Conservation (phyloP, 2,888 invertebrate genomes). For the Acleris literana region DNA sequence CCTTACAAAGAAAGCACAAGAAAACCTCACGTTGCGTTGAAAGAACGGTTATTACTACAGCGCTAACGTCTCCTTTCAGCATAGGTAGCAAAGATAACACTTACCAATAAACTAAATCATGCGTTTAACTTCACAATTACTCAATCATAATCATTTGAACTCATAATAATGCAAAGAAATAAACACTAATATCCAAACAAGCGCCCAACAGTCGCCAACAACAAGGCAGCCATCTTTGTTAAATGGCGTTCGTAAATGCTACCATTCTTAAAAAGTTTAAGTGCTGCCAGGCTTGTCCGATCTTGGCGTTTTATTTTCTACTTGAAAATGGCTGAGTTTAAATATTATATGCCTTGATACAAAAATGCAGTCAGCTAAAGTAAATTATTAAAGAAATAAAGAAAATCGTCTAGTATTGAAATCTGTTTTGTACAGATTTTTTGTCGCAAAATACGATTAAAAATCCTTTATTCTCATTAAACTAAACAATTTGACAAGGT, state of each 20-base stretch:
- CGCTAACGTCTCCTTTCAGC: conserved; percentile 30
- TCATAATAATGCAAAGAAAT: conserved; percentile 70
- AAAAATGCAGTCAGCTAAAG: too few species aligned
- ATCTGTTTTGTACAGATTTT: too few species aligned
- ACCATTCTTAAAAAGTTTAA: conserved; percentile 39
- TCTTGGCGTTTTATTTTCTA: conserved; percentile 12
- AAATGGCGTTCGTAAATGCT: conserved; percentile 60
- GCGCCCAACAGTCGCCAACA: conserved; percentile 80
- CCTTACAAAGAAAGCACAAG: conserved; percentile 41
- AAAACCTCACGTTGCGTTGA: conserved; percentile 71
- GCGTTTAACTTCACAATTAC: conserved; percentile 51
- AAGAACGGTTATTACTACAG: conserved; percentile 49
- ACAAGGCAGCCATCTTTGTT: conserved; percentile 79
- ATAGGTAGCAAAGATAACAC: conserved; percentile 43
- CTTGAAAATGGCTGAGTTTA: background rate
- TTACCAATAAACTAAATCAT: conserved; percentile 61
- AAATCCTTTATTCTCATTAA: too few species aligned
- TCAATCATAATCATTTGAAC: conserved; percentile 55
- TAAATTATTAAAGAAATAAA: too few species aligned
- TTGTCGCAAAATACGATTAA: too few species aligned
- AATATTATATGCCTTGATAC: too few species aligned
- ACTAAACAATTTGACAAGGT: too few species aligned
- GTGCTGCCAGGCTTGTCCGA: conserved; percentile 37
- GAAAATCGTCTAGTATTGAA: too few species aligned
- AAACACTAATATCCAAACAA: conserved; percentile 77